Evolutionary conservation across 2,797 vertebrate genomes (phyloP), one percentile per base, ranked within the genome.

Genomic region (Oreochromis mossambicus): DNA sequence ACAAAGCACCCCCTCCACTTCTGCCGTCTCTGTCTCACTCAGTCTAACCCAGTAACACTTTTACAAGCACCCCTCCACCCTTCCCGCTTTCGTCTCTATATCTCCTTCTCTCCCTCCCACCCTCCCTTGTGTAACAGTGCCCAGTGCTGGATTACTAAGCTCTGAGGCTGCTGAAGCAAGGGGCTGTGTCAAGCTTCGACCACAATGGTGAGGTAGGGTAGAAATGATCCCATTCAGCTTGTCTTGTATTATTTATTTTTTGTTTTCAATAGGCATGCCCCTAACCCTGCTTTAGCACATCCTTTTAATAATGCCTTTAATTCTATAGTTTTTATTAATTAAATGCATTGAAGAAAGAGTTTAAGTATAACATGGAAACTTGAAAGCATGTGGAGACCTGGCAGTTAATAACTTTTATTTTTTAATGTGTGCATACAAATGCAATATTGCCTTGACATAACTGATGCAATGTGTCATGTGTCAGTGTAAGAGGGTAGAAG

Each of bases 141-240:
- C 90, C 90, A 89, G 95, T 93, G 90, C 92, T 93, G 96, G 96
- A 96, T 95, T 95, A 96, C 92, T 89, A 68, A 93, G 5, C 75
- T 92, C 87, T 94, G 90, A 91, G 82, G 90, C 85, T 85, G 87
- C 89, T 90, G 86, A 93, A 92, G 85, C 89, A 79, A 87, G 92
- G 88, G 19, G 86, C 88, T 91, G 91, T 91, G 92, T 87, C 91
- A 92, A 93, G 91, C 93, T 95, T 91, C 78, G 77, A 89, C 93
- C 93, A 97, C 91, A 95, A 97, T 97, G 97, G 96, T 97, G 96
- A 97, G 96, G 96, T 97, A 97, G 96, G 94, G 85, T 87, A 89
- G 73, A 88, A 87, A 81, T 83, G 3, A 85, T 83, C 80, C 80
- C 81, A 55, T 34, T 83, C 43, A 82, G 32, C 81, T 75, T 51